Percentiles rank a stretch among this genome's conserved stretches.
These are phyloP conservation scores for Kryptolebias marmoratus DNA, from an alignment of 2,113 vertebrate species.

Conservation along the genomic window DNA sequence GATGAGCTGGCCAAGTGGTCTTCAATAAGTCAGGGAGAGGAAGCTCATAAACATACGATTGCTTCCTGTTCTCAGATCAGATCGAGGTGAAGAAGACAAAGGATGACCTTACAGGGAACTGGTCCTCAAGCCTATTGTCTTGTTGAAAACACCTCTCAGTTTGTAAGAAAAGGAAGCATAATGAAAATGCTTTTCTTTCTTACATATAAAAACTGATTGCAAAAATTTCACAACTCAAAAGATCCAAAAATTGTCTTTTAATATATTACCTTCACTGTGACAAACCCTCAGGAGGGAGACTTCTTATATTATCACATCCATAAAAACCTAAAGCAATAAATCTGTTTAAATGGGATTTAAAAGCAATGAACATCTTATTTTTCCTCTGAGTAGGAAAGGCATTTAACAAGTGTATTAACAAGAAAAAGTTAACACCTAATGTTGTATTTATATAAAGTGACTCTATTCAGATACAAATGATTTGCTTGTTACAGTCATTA, in stretches of 20 bases:
- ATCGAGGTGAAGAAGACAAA: neutral
- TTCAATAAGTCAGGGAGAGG: conserved; percentile 49
- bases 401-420: conserved; percentile 68
- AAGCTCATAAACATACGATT: conserved; percentile 43
- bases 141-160: neutral
- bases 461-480: conserved; percentile 80
- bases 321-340: conserved; percentile 46
- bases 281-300: conserved; percentile 35
- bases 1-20: conserved; percentile 55
- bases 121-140: neutral
- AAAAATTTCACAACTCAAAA: neutral
- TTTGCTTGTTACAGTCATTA: conserved; percentile 82
- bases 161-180: neutral
- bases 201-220: conserved; percentile 1
- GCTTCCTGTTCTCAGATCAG: conserved; percentile 24
- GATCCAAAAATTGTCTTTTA: conserved; percentile 27
- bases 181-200: conserved; percentile 4
- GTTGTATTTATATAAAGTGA: conserved; percentile 77
- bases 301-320: conserved; percentile 32
- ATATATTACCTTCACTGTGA: conserved; percentile 14
- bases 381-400: conserved; percentile 50
- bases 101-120: conserved; percentile 10
- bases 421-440: conserved; percentile 65
- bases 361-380: conserved; percentile 52
- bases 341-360: conserved; percentile 58